phyloP scores from a whole-genome alignment of 23 tunicate species.

The Aplidium turbinatum region DNA sequence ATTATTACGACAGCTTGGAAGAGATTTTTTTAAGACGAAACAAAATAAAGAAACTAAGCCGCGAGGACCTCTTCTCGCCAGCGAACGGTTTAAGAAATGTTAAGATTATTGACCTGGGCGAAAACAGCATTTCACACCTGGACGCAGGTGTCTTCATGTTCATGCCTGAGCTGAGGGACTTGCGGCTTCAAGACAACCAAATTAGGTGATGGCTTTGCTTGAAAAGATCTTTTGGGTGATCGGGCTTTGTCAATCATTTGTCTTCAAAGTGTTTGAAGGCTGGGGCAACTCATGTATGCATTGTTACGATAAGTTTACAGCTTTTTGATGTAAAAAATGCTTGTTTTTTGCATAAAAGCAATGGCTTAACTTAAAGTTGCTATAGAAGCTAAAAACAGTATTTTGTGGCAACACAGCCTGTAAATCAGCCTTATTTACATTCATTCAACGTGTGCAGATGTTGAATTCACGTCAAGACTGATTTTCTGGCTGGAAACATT shows the following conservation, averaged over 20 bases:
- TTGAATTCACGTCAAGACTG: too few species aligned
- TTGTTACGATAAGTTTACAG: too few species aligned
- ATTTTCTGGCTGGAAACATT: too few species aligned
- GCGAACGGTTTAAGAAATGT: constrained; percentile 37
- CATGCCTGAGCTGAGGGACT: constrained; percentile 43
- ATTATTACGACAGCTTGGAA: constrained; percentile 46
- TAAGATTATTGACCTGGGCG: constrained; percentile 41
- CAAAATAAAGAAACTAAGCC: constrained; percentile 18
- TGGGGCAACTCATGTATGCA: too few species aligned
- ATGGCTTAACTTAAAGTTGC: background rate
- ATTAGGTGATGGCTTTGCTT: constrained; percentile 51
- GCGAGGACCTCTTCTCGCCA: constrained; percentile 48
- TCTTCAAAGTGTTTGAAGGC: too few species aligned
- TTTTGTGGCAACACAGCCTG: background rate
- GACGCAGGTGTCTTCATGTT: constrained; percentile 57
- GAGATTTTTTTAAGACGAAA: constrained; percentile 56
- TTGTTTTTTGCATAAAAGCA: too few species aligned
- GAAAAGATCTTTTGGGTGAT: too few species aligned
- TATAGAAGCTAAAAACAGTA: background rate
- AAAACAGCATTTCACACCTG: constrained; percentile 47
- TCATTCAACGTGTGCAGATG: too few species aligned
- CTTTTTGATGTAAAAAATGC: too few species aligned
- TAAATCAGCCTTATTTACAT: too few species aligned
- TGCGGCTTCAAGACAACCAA: constrained; percentile 43
- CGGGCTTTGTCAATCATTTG: too few species aligned